Percentiles rank a stretch among this genome's conserved stretches.
phyloP scores from a whole-genome alignment of 1,140 invertebrate genomes.

The Mamestra configurata region DNA sequence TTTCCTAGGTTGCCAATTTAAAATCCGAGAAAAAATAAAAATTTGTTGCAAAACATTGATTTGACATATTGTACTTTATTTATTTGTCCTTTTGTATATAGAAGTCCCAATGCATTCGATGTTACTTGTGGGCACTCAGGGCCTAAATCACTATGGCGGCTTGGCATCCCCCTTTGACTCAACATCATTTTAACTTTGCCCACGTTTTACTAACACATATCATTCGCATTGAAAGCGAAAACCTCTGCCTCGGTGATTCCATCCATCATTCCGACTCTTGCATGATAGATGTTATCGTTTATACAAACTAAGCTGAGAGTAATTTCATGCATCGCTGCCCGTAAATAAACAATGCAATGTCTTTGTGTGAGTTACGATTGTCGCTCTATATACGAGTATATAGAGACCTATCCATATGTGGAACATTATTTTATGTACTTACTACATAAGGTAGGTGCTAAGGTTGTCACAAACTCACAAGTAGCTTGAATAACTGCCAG shows the following conservation, averaged over 20 bases:
- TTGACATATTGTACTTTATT: no score
- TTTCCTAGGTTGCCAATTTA: no score
- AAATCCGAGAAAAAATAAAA: no score
- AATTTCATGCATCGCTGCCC: slow-evolving; percentile 69
- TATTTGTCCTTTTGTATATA: no score
- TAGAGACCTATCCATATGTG: slow-evolving; percentile 49
- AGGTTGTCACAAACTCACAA: not conserved
- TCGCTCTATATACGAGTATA: slow-evolving; percentile 37
- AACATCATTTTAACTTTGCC: no score
- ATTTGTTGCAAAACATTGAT: no score
- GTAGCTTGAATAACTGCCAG: no score
- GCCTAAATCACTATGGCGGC: no score
- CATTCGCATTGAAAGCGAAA: slow-evolving; percentile 18
- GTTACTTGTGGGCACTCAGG: no score
- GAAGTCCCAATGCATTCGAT: no score
- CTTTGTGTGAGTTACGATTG: slow-evolving; percentile 56
- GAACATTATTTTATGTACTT: slow-evolving; percentile 17
- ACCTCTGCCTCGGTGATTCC: not conserved
- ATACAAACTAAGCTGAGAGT: slow-evolving; percentile 59
- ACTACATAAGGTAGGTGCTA: not conserved
- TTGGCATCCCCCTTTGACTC: no score
- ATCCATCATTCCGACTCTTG: slow-evolving; percentile 6
- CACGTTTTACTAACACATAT: no score
- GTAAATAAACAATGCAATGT: slow-evolving; percentile 65
- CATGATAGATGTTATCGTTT: slow-evolving; percentile 26